Base-by-base conservation (phyloP, 2,888 invertebrate genomes). In the Ctenicera cuprea region DNA sequence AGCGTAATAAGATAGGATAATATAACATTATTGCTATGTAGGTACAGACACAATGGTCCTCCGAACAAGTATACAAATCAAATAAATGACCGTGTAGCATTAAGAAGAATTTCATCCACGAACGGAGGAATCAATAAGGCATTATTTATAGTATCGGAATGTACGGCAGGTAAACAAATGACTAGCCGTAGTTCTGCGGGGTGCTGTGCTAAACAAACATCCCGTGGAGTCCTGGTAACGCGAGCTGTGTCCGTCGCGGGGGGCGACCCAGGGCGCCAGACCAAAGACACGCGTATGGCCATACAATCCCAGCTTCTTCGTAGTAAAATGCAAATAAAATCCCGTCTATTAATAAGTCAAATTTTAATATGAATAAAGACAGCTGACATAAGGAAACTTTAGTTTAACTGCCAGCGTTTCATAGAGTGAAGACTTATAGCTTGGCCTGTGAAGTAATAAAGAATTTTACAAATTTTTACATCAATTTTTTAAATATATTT, bases 101-200 rank as follows among this genome's bases (percentile, higher is more conserved):
- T 79, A 77, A 79, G 78, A 80, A 78, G 80, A 81, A 81, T 81
- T 78, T 80, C 77, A 79, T 77, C 80, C 80, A 80, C 80, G 79
- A 78, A 74, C 77, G 74, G 71, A 77, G 76, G 81, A 80, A 84
- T 84, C 85, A 84, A 84, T 84, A 83, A 79, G 80, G 79, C 81
- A 85, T 85, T 84, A 85, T 85, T 85, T 85, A 85, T 85, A 78
- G 82, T 84, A 83, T 85, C 82, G 82, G 83, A 82, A 83, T 84
- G 81, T 82, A 81, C 80, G 80, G 81, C 83, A 81, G 83, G 84
- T 84, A 85, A 85, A 83, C 84, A 85, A 85, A 85, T 85, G 83
- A 84, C 82, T 80, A 80, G 78, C 75, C 76, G 81, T 80, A 76
- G 80, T 82, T 78, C 84, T 78, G 79, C 82, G 78, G 83, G 83